A percentile compares a stretch with the other conserved stretches of the same genome.
Evolutionary conservation across 2,113 vertebrate species (phyloP).

Genomic region (Alectura lathami): DNA sequence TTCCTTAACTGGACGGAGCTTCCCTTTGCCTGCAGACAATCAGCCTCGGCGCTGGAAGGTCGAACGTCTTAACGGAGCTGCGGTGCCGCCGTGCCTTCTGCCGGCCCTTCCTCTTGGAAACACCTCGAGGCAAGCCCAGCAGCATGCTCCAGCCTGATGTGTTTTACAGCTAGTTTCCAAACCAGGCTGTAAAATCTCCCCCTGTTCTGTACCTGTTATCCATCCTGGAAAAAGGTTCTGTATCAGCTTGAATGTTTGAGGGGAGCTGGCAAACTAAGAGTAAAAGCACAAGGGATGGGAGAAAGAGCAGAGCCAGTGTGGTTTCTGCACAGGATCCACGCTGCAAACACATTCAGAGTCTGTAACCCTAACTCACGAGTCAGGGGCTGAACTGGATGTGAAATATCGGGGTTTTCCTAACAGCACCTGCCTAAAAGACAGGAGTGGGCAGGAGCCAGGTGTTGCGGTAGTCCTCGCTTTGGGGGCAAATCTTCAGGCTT

Average conservation of each 20-base stretch:
- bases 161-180: not conserved
- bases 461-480: accelerated
- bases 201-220: not conserved
- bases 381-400: accelerated
- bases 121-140: not conserved
- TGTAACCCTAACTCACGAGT: not conserved
- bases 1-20: not conserved
- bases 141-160: accelerated
- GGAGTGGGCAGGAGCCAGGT: not conserved
- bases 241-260: accelerated
- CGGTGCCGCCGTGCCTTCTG: not conserved
- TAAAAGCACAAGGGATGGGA: not conserved
- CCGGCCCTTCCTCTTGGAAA: not conserved
- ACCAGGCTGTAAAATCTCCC: not conserved
- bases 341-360: not conserved
- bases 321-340: accelerated
- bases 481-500: not conserved
- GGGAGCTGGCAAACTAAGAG: not conserved
- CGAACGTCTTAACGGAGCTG: not conserved
- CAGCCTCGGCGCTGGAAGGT: not conserved
- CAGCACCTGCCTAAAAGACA: not conserved
- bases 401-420: not conserved
- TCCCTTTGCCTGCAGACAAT: not conserved
- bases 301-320: not conserved
- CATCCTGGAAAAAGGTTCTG: not conserved